Base-by-base conservation (phyloP, 2,888 invertebrate species). In the Drosophila atroscutellata region DNA sequence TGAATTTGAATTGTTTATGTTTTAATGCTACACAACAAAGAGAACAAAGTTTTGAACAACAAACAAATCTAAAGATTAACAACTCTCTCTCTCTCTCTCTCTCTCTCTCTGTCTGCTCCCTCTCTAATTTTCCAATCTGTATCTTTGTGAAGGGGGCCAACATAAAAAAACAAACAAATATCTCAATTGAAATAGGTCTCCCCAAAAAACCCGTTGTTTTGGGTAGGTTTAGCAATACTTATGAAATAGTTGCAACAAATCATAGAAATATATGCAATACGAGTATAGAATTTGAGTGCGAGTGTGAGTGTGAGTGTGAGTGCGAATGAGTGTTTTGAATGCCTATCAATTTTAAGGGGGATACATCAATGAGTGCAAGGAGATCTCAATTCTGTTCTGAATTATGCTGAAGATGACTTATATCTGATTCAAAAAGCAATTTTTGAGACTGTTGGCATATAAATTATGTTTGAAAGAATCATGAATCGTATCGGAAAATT, bases 221-320 rank as follows among this genome's bases (percentile, higher is more conserved):
- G 24, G 24, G 20, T 30, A n/a, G n/a, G 8, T n/a, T 51, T 72
- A 70, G 77, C 75, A 78, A 78, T 77, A 77, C 50, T 36, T 75
- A 77, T 70, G 30, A 50, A 36, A 13, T 78, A 71, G 63, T 54
- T 51, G 63, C 74, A 66, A 64, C 52, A 52, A 64, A 75, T 69
- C 56, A 70, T 15, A 39, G 51, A 70, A 18, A 32, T 52, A 32
- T 52, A 70, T 70, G 80, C 77, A 81, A 80, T 77, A 72, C 59
- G 61, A 59, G 57, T 71, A 66, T 49, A 69, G 47, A 59, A 6
- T n/a, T 49, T 58, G 54, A 28, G 6, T 60, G 65, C 39, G 64
- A 34, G 32, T 52, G 26, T 3, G n/a, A n/a, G n/a, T n/a, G 20
- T 9, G 54, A 18, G 26, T 34, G 20, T 34, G 72, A 39, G 45